Base-by-base conservation (phyloP, 2,113 vertebrate species). In the Aptenodytes forsteri region DNA sequence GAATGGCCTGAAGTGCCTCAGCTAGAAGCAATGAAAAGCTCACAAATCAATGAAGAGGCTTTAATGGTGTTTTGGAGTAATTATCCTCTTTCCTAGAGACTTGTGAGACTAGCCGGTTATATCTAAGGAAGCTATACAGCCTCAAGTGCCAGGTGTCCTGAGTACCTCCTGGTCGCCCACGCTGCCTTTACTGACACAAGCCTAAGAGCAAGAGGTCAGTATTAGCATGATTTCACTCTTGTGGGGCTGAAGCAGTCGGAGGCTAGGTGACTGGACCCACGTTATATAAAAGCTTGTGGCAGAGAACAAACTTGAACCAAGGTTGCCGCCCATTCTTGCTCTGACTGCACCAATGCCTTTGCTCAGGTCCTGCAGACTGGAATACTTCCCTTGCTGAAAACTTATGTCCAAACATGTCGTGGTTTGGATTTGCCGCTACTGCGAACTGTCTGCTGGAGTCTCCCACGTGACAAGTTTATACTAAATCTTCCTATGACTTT, bases 151-250 rank as follows among this genome's bases (percentile, higher is more conserved):
- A 42, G 64, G 42, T 66, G 15, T 29, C 23, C 50, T 0, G 0
- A 89, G 44, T 38, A 66, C 25, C n/a, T 62, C 25, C 52, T 89
- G 54, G 21, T 38, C 3, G 3, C 69, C n/a, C 7, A 0, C 16
- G 54, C 38, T 64, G 73, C 56, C 25, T 67, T 70, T 49, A 5
- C 36, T 36, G 34, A 11, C 1, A 2, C 34, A 25, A 58, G 11
- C 32, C 52, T 47, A 27, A 34, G 71, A 16, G 55, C 40, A 62
- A 22, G 55, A 83, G 50, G 25, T 69, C 0, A 0, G 5, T 54
- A 14, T 72, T 29, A 10, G 22, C 0, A 0, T 22, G 32, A 6
- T 27, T 27, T 54, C 2, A 0, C 25, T 38, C 34, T 17, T 47
- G 23, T 6, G 32, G 66, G 42, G 42, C 62, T n/a, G 64, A 32